Conservation (phyloP, 2,113 vertebrate species). For the Nasalis larvatus region DNA sequence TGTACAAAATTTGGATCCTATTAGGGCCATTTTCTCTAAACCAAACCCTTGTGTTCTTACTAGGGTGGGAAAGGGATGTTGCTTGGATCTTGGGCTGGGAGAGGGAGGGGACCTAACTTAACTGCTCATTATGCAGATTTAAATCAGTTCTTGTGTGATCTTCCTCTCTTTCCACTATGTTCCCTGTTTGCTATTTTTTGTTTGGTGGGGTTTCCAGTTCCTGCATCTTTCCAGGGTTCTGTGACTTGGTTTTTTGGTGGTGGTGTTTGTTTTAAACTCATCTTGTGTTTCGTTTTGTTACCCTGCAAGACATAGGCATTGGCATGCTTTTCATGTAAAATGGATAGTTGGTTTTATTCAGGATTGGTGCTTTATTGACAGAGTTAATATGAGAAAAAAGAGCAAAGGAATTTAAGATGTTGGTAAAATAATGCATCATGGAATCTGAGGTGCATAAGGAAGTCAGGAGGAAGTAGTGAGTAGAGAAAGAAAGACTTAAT, state of each 20-base stretch:
- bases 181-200: neutral
- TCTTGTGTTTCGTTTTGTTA: neutral
- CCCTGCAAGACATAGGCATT: neutral
- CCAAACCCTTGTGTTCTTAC: neutral
- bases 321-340: neutral
- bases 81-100: neutral
- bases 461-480: neutral
- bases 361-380: neutral
- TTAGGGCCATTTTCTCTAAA: neutral
- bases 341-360: neutral
- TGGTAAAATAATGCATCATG: conserved; percentile 3
- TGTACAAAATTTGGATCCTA: neutral
- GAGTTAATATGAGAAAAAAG: neutral
- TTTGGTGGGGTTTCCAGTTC: neutral
- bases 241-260: neutral
- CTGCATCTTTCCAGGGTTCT: neutral
- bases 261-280: neutral
- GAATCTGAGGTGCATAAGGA: neutral
- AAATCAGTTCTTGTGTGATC: neutral
- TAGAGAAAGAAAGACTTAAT: neutral
- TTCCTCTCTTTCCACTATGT: neutral
- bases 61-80: neutral
- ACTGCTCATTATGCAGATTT: neutral
- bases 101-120: neutral
- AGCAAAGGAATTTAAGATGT: neutral